Percentiles rank a stretch among this genome's conserved stretches.
Evolutionary conservation across 30 jellyfish, hydroid and myxozoan species (phyloP).

Genomic region (Chrysaora quinquecirrha): DNA sequence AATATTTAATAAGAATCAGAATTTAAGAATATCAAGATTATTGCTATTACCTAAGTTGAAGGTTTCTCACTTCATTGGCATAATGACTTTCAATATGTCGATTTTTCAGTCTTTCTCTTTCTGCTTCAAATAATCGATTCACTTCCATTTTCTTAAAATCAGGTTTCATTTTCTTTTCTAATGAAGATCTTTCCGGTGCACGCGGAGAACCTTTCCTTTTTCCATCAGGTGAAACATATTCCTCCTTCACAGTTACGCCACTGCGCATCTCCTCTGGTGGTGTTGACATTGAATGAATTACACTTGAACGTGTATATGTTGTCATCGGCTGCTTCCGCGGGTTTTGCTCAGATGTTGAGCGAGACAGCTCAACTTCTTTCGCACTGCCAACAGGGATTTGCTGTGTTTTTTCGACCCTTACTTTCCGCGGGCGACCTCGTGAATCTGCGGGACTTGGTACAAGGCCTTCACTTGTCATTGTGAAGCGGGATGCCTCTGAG

Average conservation of each 20-base stretch:
- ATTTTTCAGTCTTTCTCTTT: slow-evolving; percentile 61
- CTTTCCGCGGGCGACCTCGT: slow-evolving; percentile 97
- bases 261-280: slow-evolving; percentile 62
- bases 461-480: slow-evolving; percentile 84
- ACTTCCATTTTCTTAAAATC: slow-evolving; percentile 54
- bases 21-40: no score
- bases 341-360: slow-evolving; percentile 75
- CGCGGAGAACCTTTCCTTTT: slow-evolving; percentile 60
- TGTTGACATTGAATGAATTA: slow-evolving; percentile 81
- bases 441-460: slow-evolving; percentile 90
- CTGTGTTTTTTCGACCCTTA: slow-evolving; percentile 88
- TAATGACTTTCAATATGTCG: slow-evolving; percentile 69
- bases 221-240: slow-evolving; percentile 69
- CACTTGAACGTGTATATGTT: slow-evolving; percentile 88
- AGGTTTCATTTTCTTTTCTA: slow-evolving; percentile 54
- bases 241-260: slow-evolving; percentile 62
- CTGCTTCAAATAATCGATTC: slow-evolving; percentile 57
- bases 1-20: no score
- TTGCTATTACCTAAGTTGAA: slow-evolving; percentile 68
- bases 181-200: slow-evolving; percentile 37
- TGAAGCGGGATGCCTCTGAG: slow-evolving; percentile 88
- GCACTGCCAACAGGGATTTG: slow-evolving; percentile 91
- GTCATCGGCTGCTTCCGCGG: slow-evolving; percentile 64
- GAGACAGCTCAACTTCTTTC: slow-evolving; percentile 81
- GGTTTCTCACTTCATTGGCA: slow-evolving; percentile 60